A percentile compares a stretch with the other conserved stretches of the same genome.
These are phyloP conservation scores for Drosophila mayaguana DNA, from an alignment of 2,888 invertebrate genomes.

Conservation along the genomic window DNA sequence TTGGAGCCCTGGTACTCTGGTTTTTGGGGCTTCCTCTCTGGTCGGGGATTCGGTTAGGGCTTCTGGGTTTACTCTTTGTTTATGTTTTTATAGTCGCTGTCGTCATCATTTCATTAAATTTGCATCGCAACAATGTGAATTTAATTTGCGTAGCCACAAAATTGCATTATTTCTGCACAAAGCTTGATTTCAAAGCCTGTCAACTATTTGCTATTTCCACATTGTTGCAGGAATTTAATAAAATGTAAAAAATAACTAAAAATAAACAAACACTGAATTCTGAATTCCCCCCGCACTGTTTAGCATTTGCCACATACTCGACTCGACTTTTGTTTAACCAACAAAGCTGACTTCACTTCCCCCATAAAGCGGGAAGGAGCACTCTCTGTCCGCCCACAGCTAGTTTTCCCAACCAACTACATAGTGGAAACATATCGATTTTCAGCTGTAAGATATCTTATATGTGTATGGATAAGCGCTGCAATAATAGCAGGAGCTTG, in stretches of 20 bases:
- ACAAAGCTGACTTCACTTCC: background rate
- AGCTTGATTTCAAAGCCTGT: constrained; percentile 50
- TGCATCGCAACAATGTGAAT: constrained; percentile 57
- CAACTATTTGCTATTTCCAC: constrained; percentile 59
- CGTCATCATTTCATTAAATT: constrained; percentile 50
- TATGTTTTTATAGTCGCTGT: constrained; percentile 24
- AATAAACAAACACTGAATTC: background rate
- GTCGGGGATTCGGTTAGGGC: constrained; percentile 30
- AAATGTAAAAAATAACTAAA: constrained; percentile 16
- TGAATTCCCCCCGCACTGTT: background rate
- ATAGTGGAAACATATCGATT: constrained; percentile 16
- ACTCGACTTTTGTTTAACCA: background rate
- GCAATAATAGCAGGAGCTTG: background rate
- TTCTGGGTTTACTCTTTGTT: constrained; percentile 34
- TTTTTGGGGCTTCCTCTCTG: constrained; percentile 24
- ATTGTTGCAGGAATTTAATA: constrained; percentile 58
- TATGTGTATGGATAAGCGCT: too few species aligned
- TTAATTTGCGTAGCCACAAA: constrained; percentile 53
- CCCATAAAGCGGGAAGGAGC: background rate
- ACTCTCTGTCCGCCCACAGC: background rate
- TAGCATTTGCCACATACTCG: constrained; percentile 7
- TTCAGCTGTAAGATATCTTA: background rate
- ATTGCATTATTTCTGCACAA: constrained; percentile 61
- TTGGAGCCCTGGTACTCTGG: constrained; percentile 54
- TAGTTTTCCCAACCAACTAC: background rate